Base-by-base conservation (phyloP, 2,113 vertebrate species). In the Eublepharis macularius region DNA sequence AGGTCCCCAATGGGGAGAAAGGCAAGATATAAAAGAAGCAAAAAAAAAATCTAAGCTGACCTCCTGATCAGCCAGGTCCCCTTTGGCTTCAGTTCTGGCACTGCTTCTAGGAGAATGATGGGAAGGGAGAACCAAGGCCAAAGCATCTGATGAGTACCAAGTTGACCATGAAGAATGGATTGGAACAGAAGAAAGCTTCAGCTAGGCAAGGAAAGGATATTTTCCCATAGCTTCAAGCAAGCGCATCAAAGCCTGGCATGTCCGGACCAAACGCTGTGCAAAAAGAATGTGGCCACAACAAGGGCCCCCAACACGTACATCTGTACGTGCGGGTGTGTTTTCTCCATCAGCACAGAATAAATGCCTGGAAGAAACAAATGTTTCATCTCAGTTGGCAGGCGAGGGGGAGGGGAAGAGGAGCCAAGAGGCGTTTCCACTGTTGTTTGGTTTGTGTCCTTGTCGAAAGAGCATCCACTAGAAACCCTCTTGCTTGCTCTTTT, bases 81-180 rank as follows among this genome's bases (percentile, higher is more conserved):
- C 19, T 29, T 34, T 24, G 49, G 29, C 24, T 43, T n/a, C 49
- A 16, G 19, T 57, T 29, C 13, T 11, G 51, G 32, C 29, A 14
- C 2, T 21, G 5, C 54, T 39, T 9, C 41, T 39, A 3, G 75
- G 21, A 29, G 29, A 10, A 36, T 17, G 17, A 47, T 3, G 54
- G 57, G 19, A 81, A 76, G 29, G 47, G 29, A 13, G n/a, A 45
- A 63, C 17, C 21, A 49, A 76, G 60, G 82, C 57, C 57, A 66
- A 36, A 83, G 21, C 34, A 43, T 29, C 76, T 54, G 73, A 82
- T 32, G n/a, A 85, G 85, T 91, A 87, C 68, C 77, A 88, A 91
- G 92, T 94, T 78, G 89, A 94, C 95, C 96, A 95, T 97, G 95
- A 94, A 96, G 88, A 98, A 98, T 98, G 95, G 95, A 97, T 98